These are phyloP conservation scores for Danio kyathit DNA, from an alignment of 2,797 vertebrate genomes.

Conservation along the genomic window DNA sequence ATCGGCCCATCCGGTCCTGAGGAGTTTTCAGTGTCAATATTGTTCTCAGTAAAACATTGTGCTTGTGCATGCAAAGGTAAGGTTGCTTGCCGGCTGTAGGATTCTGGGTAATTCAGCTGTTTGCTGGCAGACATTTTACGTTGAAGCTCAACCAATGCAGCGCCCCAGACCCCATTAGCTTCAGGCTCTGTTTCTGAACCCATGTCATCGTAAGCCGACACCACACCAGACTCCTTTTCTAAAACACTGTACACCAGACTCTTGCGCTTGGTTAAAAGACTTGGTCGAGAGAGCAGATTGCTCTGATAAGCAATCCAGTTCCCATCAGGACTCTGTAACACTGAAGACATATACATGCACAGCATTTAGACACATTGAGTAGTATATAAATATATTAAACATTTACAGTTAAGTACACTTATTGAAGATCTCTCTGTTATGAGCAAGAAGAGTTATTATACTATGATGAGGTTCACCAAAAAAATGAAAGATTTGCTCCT, in stretches of 20 bases:
- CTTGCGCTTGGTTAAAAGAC: slow-evolving; percentile 88
- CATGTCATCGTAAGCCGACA: slow-evolving; percentile 91
- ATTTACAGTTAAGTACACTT: background rate
- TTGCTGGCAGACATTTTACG: slow-evolving; percentile 72
- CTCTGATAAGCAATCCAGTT: slow-evolving; percentile 95
- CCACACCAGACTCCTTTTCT: slow-evolving; percentile 86
- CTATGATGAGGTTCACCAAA: background rate
- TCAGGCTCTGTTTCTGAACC: slow-evolving; percentile 88
- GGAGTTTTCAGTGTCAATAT: slow-evolving; percentile 58
- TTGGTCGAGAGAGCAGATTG: slow-evolving; percentile 77
- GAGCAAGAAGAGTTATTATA: background rate
- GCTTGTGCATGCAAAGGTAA: background rate
- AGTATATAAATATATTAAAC: no score
- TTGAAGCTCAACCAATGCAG: slow-evolving; percentile 71
- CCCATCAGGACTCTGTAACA: slow-evolving; percentile 92
- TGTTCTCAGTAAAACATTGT: slow-evolving; percentile 21
- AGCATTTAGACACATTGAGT: background rate
- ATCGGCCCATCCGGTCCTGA: slow-evolving; percentile 41
- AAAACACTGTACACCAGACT: slow-evolving; percentile 85
- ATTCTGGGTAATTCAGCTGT: slow-evolving; percentile 65
- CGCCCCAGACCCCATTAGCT: slow-evolving; percentile 76
- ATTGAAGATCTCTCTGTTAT: background rate
- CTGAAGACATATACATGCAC: slow-evolving; percentile 65
- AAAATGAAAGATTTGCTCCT: no score
- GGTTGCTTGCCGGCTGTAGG: slow-evolving; percentile 10